Conservation (phyloP, 2,797 vertebrate species). For the Mallotus villosus region DNA sequence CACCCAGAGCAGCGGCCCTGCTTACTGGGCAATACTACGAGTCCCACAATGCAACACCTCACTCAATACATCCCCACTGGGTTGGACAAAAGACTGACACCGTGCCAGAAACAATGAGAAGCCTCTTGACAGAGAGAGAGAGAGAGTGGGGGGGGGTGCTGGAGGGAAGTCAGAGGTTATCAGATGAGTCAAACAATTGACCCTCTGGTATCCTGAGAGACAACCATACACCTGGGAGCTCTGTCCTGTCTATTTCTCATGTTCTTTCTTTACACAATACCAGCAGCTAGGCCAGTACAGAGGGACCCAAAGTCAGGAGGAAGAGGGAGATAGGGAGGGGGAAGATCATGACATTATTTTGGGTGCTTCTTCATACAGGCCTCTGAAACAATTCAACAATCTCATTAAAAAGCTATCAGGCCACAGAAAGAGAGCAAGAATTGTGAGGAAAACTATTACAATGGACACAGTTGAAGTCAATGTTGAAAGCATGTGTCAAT, state of each 20-base stretch:
- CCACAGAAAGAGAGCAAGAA: neutral
- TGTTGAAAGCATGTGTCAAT: neutral
- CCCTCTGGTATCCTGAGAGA: too few species aligned
- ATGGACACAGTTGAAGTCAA: neutral
- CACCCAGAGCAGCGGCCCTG: constrained; percentile 23
- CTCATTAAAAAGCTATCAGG: constrained; percentile 11
- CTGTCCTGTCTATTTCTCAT: too few species aligned
- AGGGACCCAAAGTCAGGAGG: neutral
- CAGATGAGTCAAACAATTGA: too few species aligned
- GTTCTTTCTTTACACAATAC: too few species aligned
- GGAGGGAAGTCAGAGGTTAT: neutral
- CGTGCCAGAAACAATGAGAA: constrained; percentile 11
- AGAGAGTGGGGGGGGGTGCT: neutral
- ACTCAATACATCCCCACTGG: constrained; percentile 17
- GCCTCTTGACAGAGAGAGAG: too few species aligned
- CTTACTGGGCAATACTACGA: constrained; percentile 30
- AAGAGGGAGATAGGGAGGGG: neutral
- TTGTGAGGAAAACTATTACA: constrained; percentile 20
- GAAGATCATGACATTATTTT: neutral
- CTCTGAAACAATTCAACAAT: neutral
- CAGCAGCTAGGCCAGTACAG: too few species aligned
- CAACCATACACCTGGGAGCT: too few species aligned
- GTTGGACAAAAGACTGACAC: neutral
- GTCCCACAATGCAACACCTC: constrained; percentile 27
- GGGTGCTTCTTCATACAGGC: neutral